Base-by-base conservation (phyloP, 2,113 vertebrate species). In the Catharus bicknelli region DNA sequence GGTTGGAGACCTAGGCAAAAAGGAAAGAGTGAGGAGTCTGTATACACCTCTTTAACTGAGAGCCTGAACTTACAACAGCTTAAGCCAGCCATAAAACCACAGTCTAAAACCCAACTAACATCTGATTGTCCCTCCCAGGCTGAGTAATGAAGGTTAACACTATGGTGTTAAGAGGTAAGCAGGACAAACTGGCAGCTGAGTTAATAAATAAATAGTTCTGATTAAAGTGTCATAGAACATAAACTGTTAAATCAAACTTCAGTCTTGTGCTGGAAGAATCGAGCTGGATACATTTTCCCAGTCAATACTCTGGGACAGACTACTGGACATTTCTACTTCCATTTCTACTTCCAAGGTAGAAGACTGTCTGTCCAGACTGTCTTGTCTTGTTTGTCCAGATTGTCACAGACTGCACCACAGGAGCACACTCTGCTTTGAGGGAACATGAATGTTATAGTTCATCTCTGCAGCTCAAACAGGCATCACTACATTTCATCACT, bases 161-260 rank as follows among this genome's bases (percentile, higher is more conserved):
- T 69, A 72, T 26, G 47, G 20, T 50, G 51, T 14, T 54, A 42
- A 86, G 63, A 86, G 16, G 76, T 30, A 90, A 79, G 78, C 9
- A 14, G 47, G 23, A 88, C 42, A 86, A 92, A 92, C 45, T 36
- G 54, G 53, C 45, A 86, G 26, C 21, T 69, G 58, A 83, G 57
- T 93, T 93, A 88, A 93, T 90, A 90, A 89, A 95, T 66, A 81
- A 86, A 51, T 75, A 90, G 38, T 62, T 90, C n/a, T 79, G 38
- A 83, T 84, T 86, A 93, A 91, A 87, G 29, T 76, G 58, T 66
- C 54, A 87, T 36, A 90, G 70, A 64, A 66, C 3, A 26, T 43
- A 27, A 82, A 42, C 40, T 27, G 5, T 29, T 89, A 59, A 70
- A 81, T 81, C 47, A 54, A 57, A n/a, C 25, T 22, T 79, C 36